Conservation (phyloP, 2,888 invertebrate species). For the Dicycla oo region DNA sequence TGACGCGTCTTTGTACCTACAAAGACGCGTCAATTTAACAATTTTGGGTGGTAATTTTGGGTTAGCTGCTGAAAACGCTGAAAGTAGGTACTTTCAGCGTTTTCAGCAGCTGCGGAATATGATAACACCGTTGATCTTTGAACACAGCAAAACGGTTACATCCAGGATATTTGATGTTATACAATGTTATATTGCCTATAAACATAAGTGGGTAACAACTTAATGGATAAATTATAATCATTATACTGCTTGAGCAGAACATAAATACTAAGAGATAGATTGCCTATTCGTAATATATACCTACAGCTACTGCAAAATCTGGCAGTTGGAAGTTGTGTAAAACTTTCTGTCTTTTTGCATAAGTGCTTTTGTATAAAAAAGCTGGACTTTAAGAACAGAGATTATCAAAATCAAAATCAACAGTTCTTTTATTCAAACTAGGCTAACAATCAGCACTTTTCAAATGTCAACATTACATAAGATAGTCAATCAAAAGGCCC, state of each 20-base stretch:
- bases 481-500: too few relatives aligned
- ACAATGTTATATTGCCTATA: conserved; percentile 4
- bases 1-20: too few relatives aligned
- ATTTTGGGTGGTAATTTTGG: too few relatives aligned
- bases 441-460: too few relatives aligned
- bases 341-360: background rate
- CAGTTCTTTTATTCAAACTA: too few relatives aligned
- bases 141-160: background rate
- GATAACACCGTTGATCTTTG: background rate
- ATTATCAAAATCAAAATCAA: too few relatives aligned
- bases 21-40: too few relatives aligned
- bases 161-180: conserved; percentile 1
- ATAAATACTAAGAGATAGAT: background rate
- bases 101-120: background rate
- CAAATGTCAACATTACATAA: too few relatives aligned
- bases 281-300: background rate
- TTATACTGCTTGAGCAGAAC: background rate
- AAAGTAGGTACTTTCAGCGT: background rate
- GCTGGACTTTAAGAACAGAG: background rate
- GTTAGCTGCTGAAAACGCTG: too few relatives aligned
- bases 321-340: background rate
- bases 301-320: background rate
- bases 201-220: background rate
- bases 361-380: background rate
- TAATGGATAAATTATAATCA: background rate